Evolutionary conservation across 2,113 vertebrate genomes (phyloP), one percentile per base, ranked within the genome.

Genomic region (Cyphomyrus discorhynchus): DNA sequence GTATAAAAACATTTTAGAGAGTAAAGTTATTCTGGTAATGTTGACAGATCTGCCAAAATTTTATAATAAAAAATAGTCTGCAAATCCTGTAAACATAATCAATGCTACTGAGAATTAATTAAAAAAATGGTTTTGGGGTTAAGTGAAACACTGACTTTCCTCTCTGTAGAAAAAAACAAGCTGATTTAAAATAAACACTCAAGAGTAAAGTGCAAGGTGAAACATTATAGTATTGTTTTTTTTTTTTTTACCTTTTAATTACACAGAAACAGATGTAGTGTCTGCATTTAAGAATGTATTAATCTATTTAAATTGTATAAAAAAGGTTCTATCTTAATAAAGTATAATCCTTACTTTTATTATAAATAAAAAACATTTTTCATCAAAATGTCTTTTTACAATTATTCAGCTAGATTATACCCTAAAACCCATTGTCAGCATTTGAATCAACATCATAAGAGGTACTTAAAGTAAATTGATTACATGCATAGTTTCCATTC

Each of bases 401-500:
- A 86, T 50, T 50, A 27, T 27, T 49, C 83, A 47, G 56, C 52
- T 62, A 58, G 31, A 35, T 84, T 5, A 24, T 31, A 80, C 52
- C 80, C 87, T 88, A 70, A 39, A 83, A 27, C 31, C 49, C 56
- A 24, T 27, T 86, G 46, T 52, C 83, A 90, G 66, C 56, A 70
- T 86, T 50, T 17, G 86, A 90, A n/a, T 62, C 27, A 49, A 90
- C 62, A 42, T 9, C 17, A 87, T 47, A 52, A 77, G 45, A 86
- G 27, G 89, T 70, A 50, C 86, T 50, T 47, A 39, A 89, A 56
- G 50, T 66, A 46, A 86, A 49, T 58, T 35, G 27, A 31, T 87
- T 35, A 39, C 66, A 70, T 80, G 85, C 89, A 90, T 86, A 27
- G 11, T 80, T 77, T 31, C 21, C 31, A 87, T 74, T 77, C 31